phyloP scores from a whole-genome alignment of 2,113 vertebrate species.

The Clarias batrachus region DNA sequence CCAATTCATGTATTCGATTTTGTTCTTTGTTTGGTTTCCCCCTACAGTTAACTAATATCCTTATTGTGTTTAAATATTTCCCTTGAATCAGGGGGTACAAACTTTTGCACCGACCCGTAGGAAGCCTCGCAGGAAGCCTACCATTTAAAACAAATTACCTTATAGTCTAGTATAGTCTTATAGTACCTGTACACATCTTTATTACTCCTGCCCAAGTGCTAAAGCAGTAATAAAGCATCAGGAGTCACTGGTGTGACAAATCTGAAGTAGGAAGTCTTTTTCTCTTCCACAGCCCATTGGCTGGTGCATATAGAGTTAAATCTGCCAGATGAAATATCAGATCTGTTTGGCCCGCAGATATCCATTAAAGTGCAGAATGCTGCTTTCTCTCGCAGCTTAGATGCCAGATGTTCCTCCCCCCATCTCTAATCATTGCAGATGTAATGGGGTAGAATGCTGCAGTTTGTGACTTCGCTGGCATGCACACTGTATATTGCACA shows the following conservation, averaged over 20 bases:
- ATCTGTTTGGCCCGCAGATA: constrained; percentile 93
- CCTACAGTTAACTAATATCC: neutral
- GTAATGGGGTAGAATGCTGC: constrained; percentile 98
- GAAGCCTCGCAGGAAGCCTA: neutral
- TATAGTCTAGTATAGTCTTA: constrained; percentile 12
- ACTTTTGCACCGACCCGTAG: neutral
- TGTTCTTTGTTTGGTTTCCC: neutral
- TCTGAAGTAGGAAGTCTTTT: constrained; percentile 57
- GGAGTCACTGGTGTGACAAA: constrained; percentile 49
- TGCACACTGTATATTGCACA: constrained; percentile 91
- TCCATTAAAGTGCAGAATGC: constrained; percentile 92
- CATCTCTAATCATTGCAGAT: constrained; percentile 97
- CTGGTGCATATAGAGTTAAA: constrained; percentile 80
- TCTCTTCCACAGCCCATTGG: constrained; percentile 52
- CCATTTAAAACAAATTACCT: neutral
- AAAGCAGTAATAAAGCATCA: constrained; percentile 13
- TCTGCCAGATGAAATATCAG: constrained; percentile 82
- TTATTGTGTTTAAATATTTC: neutral
- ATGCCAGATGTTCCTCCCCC: constrained; percentile 95
- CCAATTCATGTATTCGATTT: neutral
- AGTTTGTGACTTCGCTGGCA: constrained; percentile 95
- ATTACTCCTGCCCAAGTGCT: constrained; percentile 26
- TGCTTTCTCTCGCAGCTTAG: constrained; percentile 93
- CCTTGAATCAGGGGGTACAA: neutral
- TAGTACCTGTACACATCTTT: constrained; percentile 15